Conservation (phyloP, 92 coral and sea anemone genomes). For the Epizoanthus rinbou region DNA sequence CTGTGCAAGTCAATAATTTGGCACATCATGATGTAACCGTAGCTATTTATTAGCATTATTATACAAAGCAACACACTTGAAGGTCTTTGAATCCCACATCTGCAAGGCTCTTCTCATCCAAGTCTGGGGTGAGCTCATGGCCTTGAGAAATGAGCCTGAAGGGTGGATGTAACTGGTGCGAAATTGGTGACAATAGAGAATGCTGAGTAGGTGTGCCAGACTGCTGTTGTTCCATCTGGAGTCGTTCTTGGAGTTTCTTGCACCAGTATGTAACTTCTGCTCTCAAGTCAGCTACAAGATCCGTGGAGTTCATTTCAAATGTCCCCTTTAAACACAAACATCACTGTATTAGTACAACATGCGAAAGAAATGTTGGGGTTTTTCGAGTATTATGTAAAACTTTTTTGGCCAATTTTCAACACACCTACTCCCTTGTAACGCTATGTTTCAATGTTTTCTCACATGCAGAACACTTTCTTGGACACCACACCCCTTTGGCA, state of each 20-base stretch:
- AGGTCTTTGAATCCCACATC: conserved; percentile 98
- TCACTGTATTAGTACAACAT: not conserved
- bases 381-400: too few species aligned
- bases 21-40: too few species aligned
- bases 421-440: too few species aligned
- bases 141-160: conserved; percentile 98
- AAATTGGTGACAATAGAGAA: conserved; percentile 82
- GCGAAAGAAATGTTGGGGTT: too few species aligned
- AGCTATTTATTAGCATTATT: too few species aligned
- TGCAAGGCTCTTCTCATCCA: conserved; percentile 94
- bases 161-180: conserved; percentile 91
- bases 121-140: conserved; percentile 94
- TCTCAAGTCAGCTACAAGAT: conserved; percentile 94
- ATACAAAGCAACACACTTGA: conserved; percentile 61
- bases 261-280: conserved; percentile 99
- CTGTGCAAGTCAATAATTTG: too few species aligned
- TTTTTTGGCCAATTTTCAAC: too few species aligned
- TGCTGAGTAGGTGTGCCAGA: conserved; percentile 70
- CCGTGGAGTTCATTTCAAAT: conserved; percentile 95
- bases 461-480: too few species aligned
- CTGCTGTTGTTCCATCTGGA: conserved; percentile 61
- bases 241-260: conserved; percentile 85
- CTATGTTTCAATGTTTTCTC: too few species aligned
- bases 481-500: too few species aligned
- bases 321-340: conserved; percentile 72